Base-by-base conservation (phyloP, 2,797 vertebrate species). In the Zonotrichia albicollis region DNA sequence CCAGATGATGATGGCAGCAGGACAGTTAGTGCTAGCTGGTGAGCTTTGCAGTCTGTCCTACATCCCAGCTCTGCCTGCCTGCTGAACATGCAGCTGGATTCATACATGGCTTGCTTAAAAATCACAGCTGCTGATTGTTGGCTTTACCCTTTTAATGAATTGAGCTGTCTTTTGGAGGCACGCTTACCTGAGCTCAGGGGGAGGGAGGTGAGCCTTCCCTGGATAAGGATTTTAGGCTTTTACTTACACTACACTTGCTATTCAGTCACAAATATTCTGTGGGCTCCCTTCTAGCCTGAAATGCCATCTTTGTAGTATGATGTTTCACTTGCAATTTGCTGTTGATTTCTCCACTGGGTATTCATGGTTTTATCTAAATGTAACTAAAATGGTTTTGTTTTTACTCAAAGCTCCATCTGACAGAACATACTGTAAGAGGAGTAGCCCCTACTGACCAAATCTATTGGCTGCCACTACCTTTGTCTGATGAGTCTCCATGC, bases 401-500 rank as follows among this genome's bases (percentile, higher is more conserved):
- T 81, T 3, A 43, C 54, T 43, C 0, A 0, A 54, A 65, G 43
- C 40, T 46, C 51, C 0, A 0, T 29, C 53, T 70, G 51, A 57
- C 34, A 58, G 57, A 67, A 45, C 10, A 9, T 10, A 9, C 14
- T 19, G 17, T 55, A 43, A 51, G 62, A 91, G 55, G 30, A 66
- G 46, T 40, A 84, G 18, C 43, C 48, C 32, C 42, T 18, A 5
- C 16, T 18, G 57, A 75, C 32, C 53, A 12, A 13, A 38, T 19
- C 29, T 22, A 42, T 14, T n/a, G 38, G 61, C 57, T 90, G 68
- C 61, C 13, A 4, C 29, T 32, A 8, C 45, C 50, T 64, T 0
- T 0, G 9, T 72, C 30, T 2, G 2, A 46, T 65, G 29, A 22
- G 25, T 6, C 12, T n/a, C 65, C 16, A 7, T 0, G 1, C 34